Base-by-base conservation (phyloP, 2,797 vertebrate genomes). In the Muraenolepis orangiensis region DNA sequence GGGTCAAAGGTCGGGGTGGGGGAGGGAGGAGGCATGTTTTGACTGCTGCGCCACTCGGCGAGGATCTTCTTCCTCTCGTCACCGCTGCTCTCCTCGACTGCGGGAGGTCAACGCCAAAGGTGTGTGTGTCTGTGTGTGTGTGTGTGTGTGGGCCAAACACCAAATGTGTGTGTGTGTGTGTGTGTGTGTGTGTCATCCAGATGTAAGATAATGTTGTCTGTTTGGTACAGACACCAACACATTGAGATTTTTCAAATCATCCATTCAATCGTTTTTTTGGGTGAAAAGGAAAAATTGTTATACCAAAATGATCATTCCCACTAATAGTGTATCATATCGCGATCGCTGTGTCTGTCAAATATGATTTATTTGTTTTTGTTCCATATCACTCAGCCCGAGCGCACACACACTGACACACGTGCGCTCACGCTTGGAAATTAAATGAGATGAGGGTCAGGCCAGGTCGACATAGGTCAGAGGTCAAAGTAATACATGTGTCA, bases 21-120 rank as follows among this genome's bases (percentile, higher is more conserved):
- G 23, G 72, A 16, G n/a, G n/a, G n/a, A n/a, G n/a, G n/a, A n/a
- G n/a, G 71, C 81, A 85, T 93, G 87, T 92, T 93, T 78, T 93
- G 91, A 84, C 91, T 91, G 88, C 87, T 76, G 46, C 84, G 86
- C 81, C 74, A 14, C 83, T 86, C 81, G 74, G 83, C 82, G 4
- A 76, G 74, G 78, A 76, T 88, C 75, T 72, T 74, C 84, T 87
- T 88, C 86, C 86, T 84, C 79, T 82, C n/a, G 70, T 84, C 81
- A 84, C 76, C 70, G 71, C 69, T 84, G 79, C 79, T 71, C 73
- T 66, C 75, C 69, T 51, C 5, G 30, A 84, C 74, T 6, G 66
- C 16, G 74, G 76, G 67, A 85, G 86, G 79, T 83, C 87, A 85
- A 84, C 82, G 76, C 76, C 70, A 74, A 72, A 80, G 77, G 71